phyloP scores from a whole-genome alignment of 2,888 invertebrate genomes.

The Crocallis elinguaria region DNA sequence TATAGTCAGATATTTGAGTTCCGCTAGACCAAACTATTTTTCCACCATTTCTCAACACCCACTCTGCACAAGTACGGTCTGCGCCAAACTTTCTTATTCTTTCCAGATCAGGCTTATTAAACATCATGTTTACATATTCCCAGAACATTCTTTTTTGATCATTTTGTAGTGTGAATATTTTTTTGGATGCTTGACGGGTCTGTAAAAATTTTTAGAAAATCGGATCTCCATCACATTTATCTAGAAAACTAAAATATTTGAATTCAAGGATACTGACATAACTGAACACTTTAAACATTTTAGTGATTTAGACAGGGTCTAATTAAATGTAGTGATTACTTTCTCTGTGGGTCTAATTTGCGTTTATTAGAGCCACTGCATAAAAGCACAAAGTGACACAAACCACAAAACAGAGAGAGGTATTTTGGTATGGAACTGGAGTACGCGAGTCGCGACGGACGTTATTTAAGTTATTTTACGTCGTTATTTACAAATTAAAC shows the following conservation, averaged over 20 bases:
- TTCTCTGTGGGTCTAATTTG: too few relatives aligned
- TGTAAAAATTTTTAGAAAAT: too few relatives aligned
- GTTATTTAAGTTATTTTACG: too few relatives aligned
- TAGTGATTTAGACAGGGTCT: not conserved
- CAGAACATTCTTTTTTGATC: conserved; percentile 69
- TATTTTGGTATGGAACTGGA: too few relatives aligned
- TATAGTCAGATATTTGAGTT: conserved; percentile 88
- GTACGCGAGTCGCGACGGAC: too few relatives aligned
- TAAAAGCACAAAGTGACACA: too few relatives aligned
- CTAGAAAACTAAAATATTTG: not conserved
- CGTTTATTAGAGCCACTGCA: too few relatives aligned
- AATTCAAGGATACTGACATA: conserved; percentile 21
- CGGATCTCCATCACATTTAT: too few relatives aligned
- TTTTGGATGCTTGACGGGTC: conserved; percentile 22
- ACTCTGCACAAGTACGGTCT: conserved; percentile 96
- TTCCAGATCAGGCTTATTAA: conserved; percentile 88
- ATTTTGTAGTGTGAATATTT: conserved; percentile 36
- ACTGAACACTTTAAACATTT: conserved; percentile 21
- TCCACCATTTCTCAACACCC: conserved; percentile 96
- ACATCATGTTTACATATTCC: conserved; percentile 86
- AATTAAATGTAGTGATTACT: too few relatives aligned
- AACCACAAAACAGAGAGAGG: too few relatives aligned
- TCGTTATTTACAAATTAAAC: too few relatives aligned
- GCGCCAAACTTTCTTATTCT: conserved; percentile 91
- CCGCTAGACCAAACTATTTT: conserved; percentile 89